phyloP scores from a whole-genome alignment of 1,140 invertebrate genomes.

The Laodelphax striatellus region DNA sequence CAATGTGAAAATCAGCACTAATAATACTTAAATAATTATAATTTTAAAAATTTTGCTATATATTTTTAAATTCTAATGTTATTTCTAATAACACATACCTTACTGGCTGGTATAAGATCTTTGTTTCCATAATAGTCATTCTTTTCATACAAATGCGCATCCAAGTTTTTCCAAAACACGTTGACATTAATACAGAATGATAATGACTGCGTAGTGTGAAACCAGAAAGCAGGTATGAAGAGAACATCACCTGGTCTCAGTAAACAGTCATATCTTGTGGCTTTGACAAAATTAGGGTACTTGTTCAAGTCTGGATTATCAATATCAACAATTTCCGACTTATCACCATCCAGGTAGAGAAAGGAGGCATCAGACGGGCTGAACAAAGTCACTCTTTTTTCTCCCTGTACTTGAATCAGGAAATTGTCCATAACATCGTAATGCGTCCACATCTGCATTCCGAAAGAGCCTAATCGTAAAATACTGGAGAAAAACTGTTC shows the following conservation, averaged over 20 bases:
- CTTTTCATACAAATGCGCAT: constrained; percentile 36
- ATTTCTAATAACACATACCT: constrained; percentile 21
- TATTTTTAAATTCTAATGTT: not conserved
- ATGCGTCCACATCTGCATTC: constrained; percentile 46
- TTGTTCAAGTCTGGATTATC: constrained; percentile 36
- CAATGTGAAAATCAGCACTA: no score
- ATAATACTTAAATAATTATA: no score
- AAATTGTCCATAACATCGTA: constrained; percentile 53
- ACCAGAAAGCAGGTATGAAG: constrained; percentile 51
- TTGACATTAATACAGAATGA: constrained; percentile 44
- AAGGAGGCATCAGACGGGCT: constrained; percentile 38
- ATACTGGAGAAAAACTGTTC: constrained; percentile 44
- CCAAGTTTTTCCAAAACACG: constrained; percentile 46
- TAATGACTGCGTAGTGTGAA: constrained; percentile 42
- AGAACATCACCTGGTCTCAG: constrained; percentile 43
- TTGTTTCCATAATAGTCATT: constrained; percentile 48
- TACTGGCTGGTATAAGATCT: constrained; percentile 35
- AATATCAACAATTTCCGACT: constrained; percentile 44
- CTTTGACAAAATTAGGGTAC: constrained; percentile 39
- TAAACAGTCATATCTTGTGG: constrained; percentile 32
- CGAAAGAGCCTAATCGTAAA: constrained; percentile 39
- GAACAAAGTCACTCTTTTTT: constrained; percentile 41
- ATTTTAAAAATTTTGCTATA: not conserved
- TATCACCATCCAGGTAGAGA: constrained; percentile 46
- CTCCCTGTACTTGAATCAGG: constrained; percentile 41